Base-by-base conservation (phyloP, 1,140 invertebrate species). In the Apis florea region DNA sequence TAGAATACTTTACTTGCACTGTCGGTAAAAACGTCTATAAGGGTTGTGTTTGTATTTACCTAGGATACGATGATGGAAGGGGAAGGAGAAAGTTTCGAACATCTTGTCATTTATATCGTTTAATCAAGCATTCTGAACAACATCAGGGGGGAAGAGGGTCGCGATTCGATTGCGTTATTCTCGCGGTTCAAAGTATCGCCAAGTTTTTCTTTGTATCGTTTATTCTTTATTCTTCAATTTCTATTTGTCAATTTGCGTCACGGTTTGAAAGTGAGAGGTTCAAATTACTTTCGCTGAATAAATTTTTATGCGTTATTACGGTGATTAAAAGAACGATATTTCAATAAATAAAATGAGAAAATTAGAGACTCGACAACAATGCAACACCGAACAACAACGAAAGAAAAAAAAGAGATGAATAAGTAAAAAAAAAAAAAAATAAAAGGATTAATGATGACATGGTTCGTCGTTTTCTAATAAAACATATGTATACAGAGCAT, bases 61-160 rank as follows among this genome's bases (percentile, higher is more conserved):
- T 17, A 11, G 21, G 67, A 75, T 9, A n/a, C 24, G 47, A 68
- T 47, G 53, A 47, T 40, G 11, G 47, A 26, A 53, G 69, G 47
- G 54, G 19, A 40, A 53, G 54, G 79, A 68, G 64, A 76, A 75
- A 82, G 72, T 76, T 49, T 31, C n/a, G 12, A 69, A 61, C 72
- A n/a, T 61, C 47, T 24, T 1, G 59, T n/a, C 53, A 15, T 72
- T 63, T 13, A 47, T 13, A 51, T 71, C 21, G 61, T 72, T 54
- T 10, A 47, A 19, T 9, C n/a, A 17, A 51, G 59, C 19, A 13
- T 53, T 31, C 24, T 40, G 21, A 40, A 68, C 19, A 15, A 75
- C 13, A 9, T 31, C 15, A 51, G 2, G 26, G 15, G 26, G 26
- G 26, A 26, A 63, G 17, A 9, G 17, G 49, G 6, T 31, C 17